Base-by-base conservation (phyloP, 2,797 vertebrate species). In the Aselliscus stoliczkanus region DNA sequence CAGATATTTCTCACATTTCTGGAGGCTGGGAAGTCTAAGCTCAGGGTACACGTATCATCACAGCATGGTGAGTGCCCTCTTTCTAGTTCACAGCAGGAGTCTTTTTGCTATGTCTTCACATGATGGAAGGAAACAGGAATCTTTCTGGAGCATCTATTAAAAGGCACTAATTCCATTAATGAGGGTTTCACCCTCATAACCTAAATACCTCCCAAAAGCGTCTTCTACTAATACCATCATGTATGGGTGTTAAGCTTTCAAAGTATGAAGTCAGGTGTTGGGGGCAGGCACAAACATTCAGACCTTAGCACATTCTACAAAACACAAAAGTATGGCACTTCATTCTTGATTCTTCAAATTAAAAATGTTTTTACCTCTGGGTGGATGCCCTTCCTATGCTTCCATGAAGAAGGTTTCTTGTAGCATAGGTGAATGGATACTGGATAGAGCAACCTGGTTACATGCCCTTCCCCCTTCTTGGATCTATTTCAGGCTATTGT, bases 331-430 rank as follows among this genome's bases (percentile, higher is more conserved):
- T 73, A 87, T 64, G 4, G 10, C 1, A 54, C 3, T 52, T 85
- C 17, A 37, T 58, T 81, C 39, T 85, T 93, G 54, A 64, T 47
- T 90, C 11, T 62, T 88, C 42, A 90, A 5, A 56, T 54, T 65
- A 64, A 69, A 65, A 70, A 31, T 34, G 0, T 17, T 56, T 73
- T 85, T 13, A 13, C 1, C 20, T 54, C 44, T 65, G 7, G 17
- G 39, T 31, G 4, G 31, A 17, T 39, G 12, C 0, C 12, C 27
- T 52, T 34, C 29, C 2, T 88, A 25, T 44, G 52, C 69, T 79
- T 95, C 73, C 31, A 56, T 27, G 4, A 42, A 56, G 25, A 67
- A 50, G 13, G 0, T 13, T 89, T 15, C 8, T 29, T n/a, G 4
- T 11, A 50, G 5, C 67, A 1, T 13, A 37, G 7, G 17, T 79